Evolutionary conservation across 2,797 vertebrate species (phyloP), one percentile per base, ranked within the genome.

Genomic region (Myripristis murdjan): DNA sequence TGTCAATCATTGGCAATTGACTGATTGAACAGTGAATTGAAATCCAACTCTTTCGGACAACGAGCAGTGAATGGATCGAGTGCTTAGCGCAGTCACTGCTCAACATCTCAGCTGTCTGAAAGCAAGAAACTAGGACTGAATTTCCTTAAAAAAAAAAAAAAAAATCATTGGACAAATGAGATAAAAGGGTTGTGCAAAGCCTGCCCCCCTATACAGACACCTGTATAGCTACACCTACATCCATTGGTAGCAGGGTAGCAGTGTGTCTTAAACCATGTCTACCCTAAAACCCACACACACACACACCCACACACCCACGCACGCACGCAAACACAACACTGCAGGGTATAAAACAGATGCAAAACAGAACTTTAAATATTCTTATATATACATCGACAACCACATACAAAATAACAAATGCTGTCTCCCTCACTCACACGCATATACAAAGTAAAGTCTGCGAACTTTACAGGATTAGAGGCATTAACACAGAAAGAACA

Each of bases 341-440:
- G 37, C 71, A 52, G 71, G 61, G 73, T 87, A 89, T 84, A 88
- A 91, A 90, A 91, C 80, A 52, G 75, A 87, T 70, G 83, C 67
- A 74, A 69, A 84, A 83, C 78, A 81, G 75, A 83, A 64, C 75
- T 89, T 89, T 77, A 89, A 91, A 91, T 93, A 89, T 82, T 79
- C 73, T 79, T 84, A 82, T 84, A 84, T 87, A 75, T 82, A 85
- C 60, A 86, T 28, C 74, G 75, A 81, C 56, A 72, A 53, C 55
- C 80, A 59, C 53, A 47, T 73, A 76, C 72, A 62, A 20, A 67
- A 20, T 2, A 35, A 65, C 58, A 53, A 37, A 31, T 24, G 1
- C 66, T 20, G 56, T 5, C 57, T n/a, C 69, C 0, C 73, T 11
- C 68, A 26, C 79, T 47, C 41, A 55, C 61, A 80, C 41, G 51